Base-by-base conservation (phyloP, 1,140 invertebrate species). In the Ips typographus region DNA sequence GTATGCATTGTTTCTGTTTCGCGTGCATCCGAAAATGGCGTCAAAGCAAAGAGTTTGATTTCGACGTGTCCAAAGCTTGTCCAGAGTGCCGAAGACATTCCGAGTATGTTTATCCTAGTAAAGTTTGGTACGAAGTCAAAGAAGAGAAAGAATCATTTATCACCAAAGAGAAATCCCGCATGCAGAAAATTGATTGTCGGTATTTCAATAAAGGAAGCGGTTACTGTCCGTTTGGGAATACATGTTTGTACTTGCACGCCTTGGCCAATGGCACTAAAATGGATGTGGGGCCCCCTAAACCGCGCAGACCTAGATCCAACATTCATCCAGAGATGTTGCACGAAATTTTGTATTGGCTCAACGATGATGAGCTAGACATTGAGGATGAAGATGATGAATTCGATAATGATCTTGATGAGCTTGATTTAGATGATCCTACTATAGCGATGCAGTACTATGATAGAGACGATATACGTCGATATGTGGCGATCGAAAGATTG, bases 81-180 rank as follows among this genome's bases (percentile, higher is more conserved):
- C 94, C 94, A 2, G 91, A 94, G 77, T 96, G 91, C 76, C 86
- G 91, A 64, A 85, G 47, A 36, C 41, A 57, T 22, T 94, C 92
- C 2, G 91, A 95, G 78, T 96, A 92, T 81, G 90, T 96, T n/a
- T 94, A 91, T 74, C 94, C 94, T 4, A 94, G 90, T 77, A 84
- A 87, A 71, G 90, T 89, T 74, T 96, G 93, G 92, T 89, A 93
- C 37, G 92, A 95, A 72, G 87, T 86, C 7, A 88, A 90, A 74
- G 90, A 92, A 74, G 91, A 95, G 56, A 96, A 96, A 77, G 86
- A 90, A 5, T 89, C 91, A 77, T 82, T 96, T 41, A 91, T 96
- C 87, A 88, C 72, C 94, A 95, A 79, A 91, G 91, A 79, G 79
- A 82, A 64, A 89, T 4, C 51, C 1, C 53, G 89, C 56, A 79